Conservation (phyloP, 2,113 vertebrate genomes). For the Origma solitaria region DNA sequence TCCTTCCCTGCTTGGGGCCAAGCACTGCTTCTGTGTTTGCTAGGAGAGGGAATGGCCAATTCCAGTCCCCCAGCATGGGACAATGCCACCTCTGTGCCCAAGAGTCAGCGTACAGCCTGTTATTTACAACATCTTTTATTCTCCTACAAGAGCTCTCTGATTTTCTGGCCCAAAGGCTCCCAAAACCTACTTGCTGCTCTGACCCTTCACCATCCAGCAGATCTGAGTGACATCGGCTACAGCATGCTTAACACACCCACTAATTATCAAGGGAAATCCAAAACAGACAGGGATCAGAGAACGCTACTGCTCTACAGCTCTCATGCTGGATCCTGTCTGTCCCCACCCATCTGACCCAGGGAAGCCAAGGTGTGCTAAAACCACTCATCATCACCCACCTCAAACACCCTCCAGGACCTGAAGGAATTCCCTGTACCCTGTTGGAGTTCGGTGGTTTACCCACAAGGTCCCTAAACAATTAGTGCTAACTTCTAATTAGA, state of each 20-base stretch:
- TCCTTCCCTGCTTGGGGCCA: not conserved
- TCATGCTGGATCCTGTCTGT: not conserved
- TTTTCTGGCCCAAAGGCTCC: not conserved
- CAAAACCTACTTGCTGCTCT: not conserved
- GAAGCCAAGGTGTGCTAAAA: not conserved
- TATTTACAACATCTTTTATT: not conserved
- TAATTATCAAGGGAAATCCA: not conserved
- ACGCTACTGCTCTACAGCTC: rapidly evolving
- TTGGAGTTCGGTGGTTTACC: not conserved
- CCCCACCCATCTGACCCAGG: not conserved
- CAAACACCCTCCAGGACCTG: not conserved
- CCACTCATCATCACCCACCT: not conserved
- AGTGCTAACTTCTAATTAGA: slow-evolving; percentile 4
- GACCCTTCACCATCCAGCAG: not conserved
- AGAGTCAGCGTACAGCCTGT: not conserved
- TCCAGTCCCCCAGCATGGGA: not conserved
- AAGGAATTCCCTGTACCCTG: not conserved
- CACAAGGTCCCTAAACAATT: not conserved
- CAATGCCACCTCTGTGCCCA: not conserved
- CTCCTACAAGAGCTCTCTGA: not conserved
- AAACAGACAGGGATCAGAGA: rapidly evolving
- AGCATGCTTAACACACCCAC: rapidly evolving
- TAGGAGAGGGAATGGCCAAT: not conserved
- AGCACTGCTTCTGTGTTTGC: not conserved
- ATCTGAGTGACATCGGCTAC: not conserved